Base-by-base conservation (phyloP, 2,797 vertebrate genomes). In the Neosalanx taihuensis region DNA sequence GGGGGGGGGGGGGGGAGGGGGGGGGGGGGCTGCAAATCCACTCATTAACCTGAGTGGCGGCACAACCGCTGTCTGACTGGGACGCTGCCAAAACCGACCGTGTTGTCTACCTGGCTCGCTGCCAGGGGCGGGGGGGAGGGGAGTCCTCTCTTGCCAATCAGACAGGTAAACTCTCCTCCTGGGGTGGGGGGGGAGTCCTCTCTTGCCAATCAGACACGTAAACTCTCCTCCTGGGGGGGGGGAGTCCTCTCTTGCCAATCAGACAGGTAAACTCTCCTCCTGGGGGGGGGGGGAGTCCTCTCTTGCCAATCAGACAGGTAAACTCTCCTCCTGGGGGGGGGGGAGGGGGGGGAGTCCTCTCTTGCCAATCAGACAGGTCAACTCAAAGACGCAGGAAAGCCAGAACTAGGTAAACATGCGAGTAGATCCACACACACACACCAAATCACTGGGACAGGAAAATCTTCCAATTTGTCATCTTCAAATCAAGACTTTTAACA, bases 41-140 rank as follows among this genome's bases (percentile, higher is more conserved):
- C 90, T 92, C 88, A 92, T 92, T 92, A 93, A 91, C 90, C 91
- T 87, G 83, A 80, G 72, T 77, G 82, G 75, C 72, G 62, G 80
- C 85, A 76, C 77, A 85, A 87, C 84, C 82, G 75, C 84, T 72
- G 83, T 85, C 85, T 46, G 41, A 46, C 10, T 46, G 41, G 41
- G 41, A 46, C 10, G 7, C 41, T 46, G 41, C 41, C 41, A 46
- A 46, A 46, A 1, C 10, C 10, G 41, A 9, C 41, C 2, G 41
- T 46, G 13, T 46, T 46, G 41, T 46, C 41, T 46, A 46, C 41
- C 41, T 46, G 41, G 41, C 41, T 12, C 41, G 41, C 41, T 0
- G 41, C 41, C 41, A 12, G 41, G 41, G 41, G n/a, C 23, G 17
- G 56, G 23, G 56, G 56, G 4, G 56, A 58, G 2, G 1, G 56